Conservation (phyloP, 2,113 vertebrate species). For the Muntiacus reevesi region DNA sequence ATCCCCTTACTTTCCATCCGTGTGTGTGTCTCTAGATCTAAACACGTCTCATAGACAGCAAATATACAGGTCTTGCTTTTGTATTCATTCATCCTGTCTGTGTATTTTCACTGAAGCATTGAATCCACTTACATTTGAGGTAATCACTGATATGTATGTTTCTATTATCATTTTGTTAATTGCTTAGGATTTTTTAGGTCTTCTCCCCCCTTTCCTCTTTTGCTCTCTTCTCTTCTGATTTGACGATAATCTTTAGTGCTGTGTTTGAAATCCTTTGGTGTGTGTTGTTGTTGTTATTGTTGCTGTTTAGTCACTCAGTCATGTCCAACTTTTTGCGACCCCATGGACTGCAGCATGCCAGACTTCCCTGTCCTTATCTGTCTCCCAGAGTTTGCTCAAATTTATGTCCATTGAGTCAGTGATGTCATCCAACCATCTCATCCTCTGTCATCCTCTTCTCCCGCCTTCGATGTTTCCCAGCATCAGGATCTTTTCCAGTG, state of each 20-base stretch:
- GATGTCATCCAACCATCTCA: neutral
- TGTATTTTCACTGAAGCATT: neutral
- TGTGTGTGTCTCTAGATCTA: neutral
- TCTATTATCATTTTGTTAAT: neutral
- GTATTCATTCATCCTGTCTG: neutral
- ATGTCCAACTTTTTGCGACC: neutral
- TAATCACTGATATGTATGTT: neutral
- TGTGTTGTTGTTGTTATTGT: neutral
- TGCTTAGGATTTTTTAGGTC: neutral
- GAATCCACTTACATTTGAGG: neutral
- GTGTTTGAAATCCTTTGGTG: neutral
- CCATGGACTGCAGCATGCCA: neutral
- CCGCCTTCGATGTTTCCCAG: neutral
- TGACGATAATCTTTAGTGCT: neutral
- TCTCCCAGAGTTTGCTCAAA: neutral
- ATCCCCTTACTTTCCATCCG: neutral
- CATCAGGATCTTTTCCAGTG: neutral
- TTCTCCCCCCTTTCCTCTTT: neutral
- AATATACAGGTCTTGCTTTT: neutral
- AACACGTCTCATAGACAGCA: neutral
- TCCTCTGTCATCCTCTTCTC: neutral
- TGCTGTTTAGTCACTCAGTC: neutral
- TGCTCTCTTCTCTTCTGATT: neutral
- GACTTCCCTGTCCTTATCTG: neutral
- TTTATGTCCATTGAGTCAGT: neutral